A percentile compares a stretch with the other conserved stretches of the same genome.
Conservation (phyloP, 2,888 invertebrate species). For the Agapostemon virescens region DNA sequence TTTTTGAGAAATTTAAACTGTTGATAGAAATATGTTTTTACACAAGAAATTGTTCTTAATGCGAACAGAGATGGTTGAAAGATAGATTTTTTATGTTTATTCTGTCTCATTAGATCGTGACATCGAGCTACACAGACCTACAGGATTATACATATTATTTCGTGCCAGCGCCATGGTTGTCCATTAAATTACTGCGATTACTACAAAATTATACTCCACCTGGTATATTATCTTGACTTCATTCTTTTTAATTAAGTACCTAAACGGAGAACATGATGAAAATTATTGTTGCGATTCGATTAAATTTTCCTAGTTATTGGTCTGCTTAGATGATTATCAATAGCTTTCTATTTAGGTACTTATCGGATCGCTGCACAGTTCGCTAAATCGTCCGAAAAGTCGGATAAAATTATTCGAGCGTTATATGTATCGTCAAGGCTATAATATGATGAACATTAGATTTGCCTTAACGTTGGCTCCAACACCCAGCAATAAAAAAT, state of each 20-base stretch:
- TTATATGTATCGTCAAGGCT: too few species aligned
- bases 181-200: slow-evolving; percentile 96
- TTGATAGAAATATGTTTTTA: too few species aligned
- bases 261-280: slow-evolving; percentile 11
- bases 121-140: slow-evolving; percentile 98
- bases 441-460: too few species aligned
- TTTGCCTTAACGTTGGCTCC: too few species aligned
- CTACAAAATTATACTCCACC: slow-evolving; percentile 99
- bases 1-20: too few species aligned
- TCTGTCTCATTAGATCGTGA: slow-evolving; percentile 89
- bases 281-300: background rate
- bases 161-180: slow-evolving; percentile 99
- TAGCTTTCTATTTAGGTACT: slow-evolving; percentile 3
- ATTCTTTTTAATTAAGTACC: background rate
- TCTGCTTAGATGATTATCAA: background rate
- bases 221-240: slow-evolving; percentile 80
- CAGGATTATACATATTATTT: slow-evolving; percentile 99
- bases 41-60: too few species aligned
- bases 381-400: background rate
- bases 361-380: background rate
- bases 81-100: slow-evolving; percentile 27
- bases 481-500: too few species aligned
- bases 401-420: background rate
- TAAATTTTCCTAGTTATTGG: background rate
- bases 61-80: background rate